Percentiles rank a stretch among this genome's conserved stretches.
Evolutionary conservation across 2,888 invertebrate species (phyloP).

Genomic region (Apamea epomidion): DNA sequence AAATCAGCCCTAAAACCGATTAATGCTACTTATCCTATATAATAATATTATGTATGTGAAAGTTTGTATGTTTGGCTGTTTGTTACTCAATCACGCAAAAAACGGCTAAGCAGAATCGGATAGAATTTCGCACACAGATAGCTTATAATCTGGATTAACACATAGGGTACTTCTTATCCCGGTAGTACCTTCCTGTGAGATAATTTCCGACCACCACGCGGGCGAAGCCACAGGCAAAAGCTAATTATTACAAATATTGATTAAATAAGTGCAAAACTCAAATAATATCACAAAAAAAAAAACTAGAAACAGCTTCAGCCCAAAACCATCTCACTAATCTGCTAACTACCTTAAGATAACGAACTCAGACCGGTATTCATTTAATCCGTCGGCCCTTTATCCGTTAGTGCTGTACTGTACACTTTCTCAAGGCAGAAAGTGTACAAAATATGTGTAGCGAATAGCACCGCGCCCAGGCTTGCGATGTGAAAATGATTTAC

Average conservation of each 20-base stretch:
- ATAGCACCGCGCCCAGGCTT: constrained; percentile 57
- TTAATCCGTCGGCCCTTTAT: constrained; percentile 62
- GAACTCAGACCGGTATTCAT: constrained; percentile 65
- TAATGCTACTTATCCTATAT: not conserved
- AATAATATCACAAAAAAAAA: not conserved
- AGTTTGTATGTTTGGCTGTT: not conserved
- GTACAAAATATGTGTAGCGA: constrained; percentile 73
- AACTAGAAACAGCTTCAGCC: not conserved
- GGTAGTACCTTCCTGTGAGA: not conserved
- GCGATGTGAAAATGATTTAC: constrained; percentile 86
- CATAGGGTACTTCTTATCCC: not conserved
- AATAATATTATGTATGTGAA: not conserved
- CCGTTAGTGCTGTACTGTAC: constrained; percentile 60
- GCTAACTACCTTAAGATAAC: constrained; percentile 42
- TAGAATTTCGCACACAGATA: not conserved
- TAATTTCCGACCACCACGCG: not conserved
- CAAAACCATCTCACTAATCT: constrained; percentile 9
- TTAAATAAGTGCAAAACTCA: not conserved
- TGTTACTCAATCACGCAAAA: not conserved
- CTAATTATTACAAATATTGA: not conserved
- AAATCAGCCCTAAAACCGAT: not conserved
- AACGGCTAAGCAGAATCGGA: not conserved
- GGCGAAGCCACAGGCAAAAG: not conserved
- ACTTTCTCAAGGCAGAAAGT: constrained; percentile 72
- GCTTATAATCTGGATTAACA: not conserved